These are phyloP conservation scores for Pterostichus niger DNA, from an alignment of 2,888 invertebrate genomes.

Conservation along the genomic window DNA sequence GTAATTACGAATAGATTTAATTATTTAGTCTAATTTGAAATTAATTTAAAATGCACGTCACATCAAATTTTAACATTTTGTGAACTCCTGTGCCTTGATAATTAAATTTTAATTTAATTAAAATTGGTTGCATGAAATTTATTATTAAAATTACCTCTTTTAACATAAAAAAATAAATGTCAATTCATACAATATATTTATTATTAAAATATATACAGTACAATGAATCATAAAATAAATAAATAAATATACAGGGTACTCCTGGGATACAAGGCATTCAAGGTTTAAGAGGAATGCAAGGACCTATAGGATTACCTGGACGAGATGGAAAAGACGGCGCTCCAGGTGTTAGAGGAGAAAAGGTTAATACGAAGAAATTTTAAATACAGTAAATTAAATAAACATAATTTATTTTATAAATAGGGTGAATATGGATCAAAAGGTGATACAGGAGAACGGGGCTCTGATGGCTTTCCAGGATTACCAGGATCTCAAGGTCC, in stretches of 20 bases:
- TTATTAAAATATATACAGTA: no score
- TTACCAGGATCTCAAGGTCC: conserved; percentile 76
- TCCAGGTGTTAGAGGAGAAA: conserved; percentile 77
- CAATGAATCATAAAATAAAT: conserved; percentile 16
- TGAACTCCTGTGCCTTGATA: not conserved
- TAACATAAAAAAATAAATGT: no score
- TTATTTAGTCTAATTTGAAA: conserved; percentile 19
- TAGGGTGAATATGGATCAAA: conserved; percentile 59
- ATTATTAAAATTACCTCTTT: not conserved
- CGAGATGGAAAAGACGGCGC: conserved; percentile 75
- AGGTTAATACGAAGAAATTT: conserved; percentile 68
- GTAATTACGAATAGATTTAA: conserved; percentile 11
- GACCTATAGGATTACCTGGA: conserved; percentile 77
- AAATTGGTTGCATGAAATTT: not conserved
- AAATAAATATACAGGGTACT: conserved; percentile 70
- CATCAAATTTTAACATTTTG: conserved; percentile 15
- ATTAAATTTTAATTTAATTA: conserved; percentile 23
- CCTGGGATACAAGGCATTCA: conserved; percentile 76
- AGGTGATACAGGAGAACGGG: conserved; percentile 73
- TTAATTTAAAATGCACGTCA: conserved; percentile 31
- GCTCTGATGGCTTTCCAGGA: conserved; percentile 75
- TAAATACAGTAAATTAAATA: conserved; percentile 69
- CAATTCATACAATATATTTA: no score
- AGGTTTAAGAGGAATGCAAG: conserved; percentile 76
- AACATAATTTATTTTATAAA: conserved; percentile 16